Percentiles rank a stretch among this genome's conserved stretches.
Evolutionary conservation across 2,888 invertebrate species (phyloP).

Genomic region (Sarcophaga variegata): DNA sequence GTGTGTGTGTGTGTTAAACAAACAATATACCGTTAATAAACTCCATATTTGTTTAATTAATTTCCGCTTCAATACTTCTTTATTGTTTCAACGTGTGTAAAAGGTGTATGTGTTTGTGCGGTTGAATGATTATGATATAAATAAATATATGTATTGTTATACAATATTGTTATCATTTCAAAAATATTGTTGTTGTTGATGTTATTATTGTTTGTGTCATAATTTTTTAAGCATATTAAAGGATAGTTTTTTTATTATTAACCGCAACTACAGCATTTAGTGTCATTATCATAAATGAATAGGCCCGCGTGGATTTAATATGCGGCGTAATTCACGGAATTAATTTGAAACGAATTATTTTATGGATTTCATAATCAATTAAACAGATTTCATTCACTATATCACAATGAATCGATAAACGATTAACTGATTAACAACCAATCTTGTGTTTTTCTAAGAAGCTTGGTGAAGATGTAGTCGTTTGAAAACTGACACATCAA

Average conservation of each 20-base stretch:
- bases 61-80: constrained; percentile 54
- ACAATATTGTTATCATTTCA: background rate
- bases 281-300: constrained; percentile 10
- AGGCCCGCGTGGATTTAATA: background rate
- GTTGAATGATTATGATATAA: background rate
- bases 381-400: too few relatives aligned
- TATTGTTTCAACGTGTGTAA: constrained; percentile 15
- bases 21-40: constrained; percentile 54
- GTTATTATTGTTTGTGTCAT: constrained; percentile 10
- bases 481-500: too few relatives aligned
- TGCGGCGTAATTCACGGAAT: background rate
- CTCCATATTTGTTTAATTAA: constrained; percentile 52
- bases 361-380: background rate
- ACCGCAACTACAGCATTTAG: background rate
- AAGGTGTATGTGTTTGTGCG: background rate
- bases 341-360: background rate
- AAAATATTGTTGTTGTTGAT: background rate
- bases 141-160: background rate
- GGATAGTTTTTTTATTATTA: background rate
- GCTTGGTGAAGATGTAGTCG: too few relatives aligned
- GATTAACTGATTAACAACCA: too few relatives aligned
- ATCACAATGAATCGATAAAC: too few relatives aligned
- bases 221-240: constrained; percentile 3
- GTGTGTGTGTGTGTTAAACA: constrained; percentile 16
- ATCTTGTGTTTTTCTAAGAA: too few relatives aligned